These are phyloP conservation scores for Mesocentrotus franciscanus DNA, from an alignment of 53 echinoderm and acorn worm species.

Conservation along the genomic window DNA sequence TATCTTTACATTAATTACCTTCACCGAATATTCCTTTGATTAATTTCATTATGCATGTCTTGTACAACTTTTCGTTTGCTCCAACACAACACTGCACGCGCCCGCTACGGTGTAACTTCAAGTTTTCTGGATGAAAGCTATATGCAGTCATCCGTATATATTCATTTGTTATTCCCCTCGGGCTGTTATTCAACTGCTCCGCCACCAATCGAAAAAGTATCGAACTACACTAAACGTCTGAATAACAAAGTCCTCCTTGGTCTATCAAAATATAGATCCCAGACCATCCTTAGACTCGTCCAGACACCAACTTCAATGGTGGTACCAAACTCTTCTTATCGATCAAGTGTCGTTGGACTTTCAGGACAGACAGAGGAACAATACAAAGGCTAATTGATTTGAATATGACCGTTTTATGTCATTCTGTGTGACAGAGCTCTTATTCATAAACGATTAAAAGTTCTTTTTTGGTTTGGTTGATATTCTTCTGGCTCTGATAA, in stretches of 20 bases:
- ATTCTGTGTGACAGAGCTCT: not conserved
- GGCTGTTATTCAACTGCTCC: not conserved
- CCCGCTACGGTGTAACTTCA: not conserved
- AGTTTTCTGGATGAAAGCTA: not conserved
- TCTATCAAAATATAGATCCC: constrained; percentile 10
- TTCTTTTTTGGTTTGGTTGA: not conserved
- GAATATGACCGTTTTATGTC: not conserved
- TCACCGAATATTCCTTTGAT: too few species aligned
- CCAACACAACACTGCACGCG: not conserved
- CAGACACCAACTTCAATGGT: not conserved
- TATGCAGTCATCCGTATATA: not conserved
- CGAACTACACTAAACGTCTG: constrained; percentile 33
- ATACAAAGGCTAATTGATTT: not conserved
- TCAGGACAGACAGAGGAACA: not conserved
- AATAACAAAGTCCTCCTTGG: not conserved
- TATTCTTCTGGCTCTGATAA: not conserved
- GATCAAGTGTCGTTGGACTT: not conserved
- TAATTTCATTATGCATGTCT: not conserved
- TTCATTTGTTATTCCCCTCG: not conserved
- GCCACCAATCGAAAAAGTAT: not conserved
- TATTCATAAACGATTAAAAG: not conserved
- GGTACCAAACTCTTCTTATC: not conserved
- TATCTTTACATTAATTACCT: too few species aligned
- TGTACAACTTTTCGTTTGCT: not conserved
- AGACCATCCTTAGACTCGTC: not conserved